These are phyloP conservation scores for Melanostoma scalare DNA, from an alignment of 2,888 invertebrate species.

Conservation along the genomic window DNA sequence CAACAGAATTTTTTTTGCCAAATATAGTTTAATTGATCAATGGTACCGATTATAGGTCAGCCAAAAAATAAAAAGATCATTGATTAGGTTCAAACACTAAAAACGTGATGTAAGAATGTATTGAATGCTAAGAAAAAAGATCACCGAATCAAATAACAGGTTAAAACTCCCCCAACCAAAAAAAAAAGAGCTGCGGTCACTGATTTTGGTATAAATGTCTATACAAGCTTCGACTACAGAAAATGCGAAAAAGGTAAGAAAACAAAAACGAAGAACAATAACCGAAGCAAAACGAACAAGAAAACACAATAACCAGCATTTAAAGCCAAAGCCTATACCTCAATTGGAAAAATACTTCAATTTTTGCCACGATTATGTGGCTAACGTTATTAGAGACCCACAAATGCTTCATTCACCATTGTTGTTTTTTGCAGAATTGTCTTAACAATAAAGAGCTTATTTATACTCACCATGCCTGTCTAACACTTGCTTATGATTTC, in stretches of 20 bases:
- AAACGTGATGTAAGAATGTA: no score
- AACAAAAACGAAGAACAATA: constrained; percentile 7
- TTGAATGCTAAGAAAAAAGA: no score
- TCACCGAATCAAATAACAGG: constrained; percentile 31
- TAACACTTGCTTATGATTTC: constrained; percentile 28
- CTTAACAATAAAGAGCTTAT: constrained; percentile 42
- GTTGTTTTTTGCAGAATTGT: constrained; percentile 46
- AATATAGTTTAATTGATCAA: no score
- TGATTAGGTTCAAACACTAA: no score
- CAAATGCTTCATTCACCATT: constrained; percentile 43
- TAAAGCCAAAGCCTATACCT: constrained; percentile 33
- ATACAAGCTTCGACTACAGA: constrained; percentile 11
- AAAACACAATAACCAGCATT: constrained; percentile 4
- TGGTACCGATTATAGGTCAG: no score
- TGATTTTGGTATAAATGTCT: constrained; percentile 40
- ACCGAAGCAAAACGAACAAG: constrained; percentile 1
- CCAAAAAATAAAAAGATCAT: no score
- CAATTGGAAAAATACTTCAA: constrained; percentile 50
- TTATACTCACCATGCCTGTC: constrained; percentile 52
- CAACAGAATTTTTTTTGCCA: no score
- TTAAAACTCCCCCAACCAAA: constrained; percentile 56
- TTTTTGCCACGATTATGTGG: constrained; percentile 20
- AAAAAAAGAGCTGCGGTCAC: constrained; percentile 50
- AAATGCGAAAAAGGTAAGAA: constrained; percentile 25
- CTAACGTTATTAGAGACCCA: constrained; percentile 46